Conservation (phyloP, 2,113 vertebrate genomes). For the Noctilio leporinus region DNA sequence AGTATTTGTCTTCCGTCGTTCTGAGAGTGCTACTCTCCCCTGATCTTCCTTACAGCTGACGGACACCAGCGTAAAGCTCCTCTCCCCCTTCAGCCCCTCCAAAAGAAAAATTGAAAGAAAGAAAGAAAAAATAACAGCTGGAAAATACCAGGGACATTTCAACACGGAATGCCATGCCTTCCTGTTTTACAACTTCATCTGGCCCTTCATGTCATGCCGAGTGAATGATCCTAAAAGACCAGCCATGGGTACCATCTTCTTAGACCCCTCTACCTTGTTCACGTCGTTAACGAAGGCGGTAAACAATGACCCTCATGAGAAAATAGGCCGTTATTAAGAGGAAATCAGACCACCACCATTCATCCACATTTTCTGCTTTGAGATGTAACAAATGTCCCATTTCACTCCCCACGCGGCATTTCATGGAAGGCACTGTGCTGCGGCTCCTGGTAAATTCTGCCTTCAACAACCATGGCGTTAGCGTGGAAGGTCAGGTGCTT, state of each 20-base stretch:
- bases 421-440: not conserved
- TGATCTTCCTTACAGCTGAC: not conserved
- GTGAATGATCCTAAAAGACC: not conserved
- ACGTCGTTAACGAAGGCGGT: constrained; percentile 30
- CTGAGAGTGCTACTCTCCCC: not conserved
- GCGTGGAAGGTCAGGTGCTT: not conserved
- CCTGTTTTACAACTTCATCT: not conserved
- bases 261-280: not conserved
- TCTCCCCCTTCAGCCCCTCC: not conserved
- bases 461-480: not conserved
- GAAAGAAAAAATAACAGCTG: no score
- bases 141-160: not conserved
- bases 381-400: not conserved
- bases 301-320: not conserved
- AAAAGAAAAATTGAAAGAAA: no score
- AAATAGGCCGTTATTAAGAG: not conserved
- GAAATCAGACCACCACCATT: not conserved
- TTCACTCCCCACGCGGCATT: not conserved
- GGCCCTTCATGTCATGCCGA: not conserved
- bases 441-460: not conserved
- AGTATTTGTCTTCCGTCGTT: not conserved
- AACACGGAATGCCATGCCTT: not conserved
- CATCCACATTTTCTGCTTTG: not conserved
- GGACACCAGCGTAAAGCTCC: not conserved
- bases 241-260: not conserved